Conservation (phyloP, 53 echinoderm and acorn worm genomes). For the Arbacia lixula region DNA sequence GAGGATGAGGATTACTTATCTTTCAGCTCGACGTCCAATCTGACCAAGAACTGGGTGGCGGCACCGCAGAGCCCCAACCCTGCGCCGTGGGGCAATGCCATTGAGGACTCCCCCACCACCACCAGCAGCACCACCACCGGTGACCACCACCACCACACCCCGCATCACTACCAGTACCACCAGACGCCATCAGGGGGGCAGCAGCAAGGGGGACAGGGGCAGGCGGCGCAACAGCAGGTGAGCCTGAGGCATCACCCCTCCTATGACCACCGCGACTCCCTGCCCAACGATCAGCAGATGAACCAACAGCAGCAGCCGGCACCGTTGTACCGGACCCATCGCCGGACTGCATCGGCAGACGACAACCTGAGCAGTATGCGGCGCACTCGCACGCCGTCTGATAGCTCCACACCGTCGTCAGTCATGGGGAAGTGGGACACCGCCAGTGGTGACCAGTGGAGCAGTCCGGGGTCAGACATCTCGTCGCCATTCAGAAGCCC, state of each 20-base stretch:
- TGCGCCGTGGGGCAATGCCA: constrained; percentile 1
- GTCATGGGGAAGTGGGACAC: constrained; percentile 71
- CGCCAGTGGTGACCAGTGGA: constrained; percentile 87
- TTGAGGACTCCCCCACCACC: background rate
- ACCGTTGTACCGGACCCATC: constrained; percentile 62
- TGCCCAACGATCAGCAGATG: constrained; percentile 7
- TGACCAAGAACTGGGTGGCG: constrained; percentile 55
- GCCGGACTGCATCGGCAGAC: constrained; percentile 89
- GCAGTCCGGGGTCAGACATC: constrained; percentile 66
- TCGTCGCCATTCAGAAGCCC: constrained; percentile 70
- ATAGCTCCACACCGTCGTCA: constrained; percentile 82
- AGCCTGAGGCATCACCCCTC: constrained; percentile 61
- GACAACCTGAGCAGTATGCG: constrained; percentile 81
- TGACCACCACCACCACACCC: constrained; percentile 4
- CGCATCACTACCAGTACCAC: background rate
- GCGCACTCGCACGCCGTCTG: constrained; percentile 83
- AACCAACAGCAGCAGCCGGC: background rate
- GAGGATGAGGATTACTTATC: constrained; percentile 55
- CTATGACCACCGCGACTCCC: constrained; percentile 57
- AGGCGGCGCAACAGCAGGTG: constrained; percentile 9
- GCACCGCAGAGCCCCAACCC: background rate
- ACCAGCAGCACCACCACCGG: background rate
- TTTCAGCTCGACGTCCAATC: constrained; percentile 41
- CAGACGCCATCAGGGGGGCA: background rate
- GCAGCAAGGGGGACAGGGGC: no score